A percentile compares a stretch with the other conserved stretches of the same genome.
Evolutionary conservation across 2,888 invertebrate species (phyloP).

Genomic region (Spilosoma lubricipeda): DNA sequence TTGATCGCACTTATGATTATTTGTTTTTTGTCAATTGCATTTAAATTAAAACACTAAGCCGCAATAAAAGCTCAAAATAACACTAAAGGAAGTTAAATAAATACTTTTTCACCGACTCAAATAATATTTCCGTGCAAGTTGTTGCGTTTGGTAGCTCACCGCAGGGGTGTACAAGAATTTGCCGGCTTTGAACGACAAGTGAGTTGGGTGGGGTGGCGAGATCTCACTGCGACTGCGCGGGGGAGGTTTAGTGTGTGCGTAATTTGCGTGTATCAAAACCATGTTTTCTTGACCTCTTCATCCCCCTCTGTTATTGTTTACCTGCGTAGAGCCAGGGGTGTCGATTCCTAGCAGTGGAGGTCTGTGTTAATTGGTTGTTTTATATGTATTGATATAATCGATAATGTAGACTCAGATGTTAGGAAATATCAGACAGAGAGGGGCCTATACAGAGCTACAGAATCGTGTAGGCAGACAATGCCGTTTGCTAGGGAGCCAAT

Average conservation of each 20-base stretch:
- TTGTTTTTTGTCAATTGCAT: slow-evolving; percentile 41
- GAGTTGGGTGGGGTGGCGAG: slow-evolving; percentile 78
- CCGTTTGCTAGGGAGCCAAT: slow-evolving; percentile 27
- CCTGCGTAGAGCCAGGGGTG: slow-evolving; percentile 49
- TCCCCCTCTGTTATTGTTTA: slow-evolving; percentile 50
- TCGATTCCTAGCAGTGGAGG: slow-evolving; percentile 60
- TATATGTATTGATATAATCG: slow-evolving; percentile 80
- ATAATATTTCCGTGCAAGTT: slow-evolving; percentile 66
- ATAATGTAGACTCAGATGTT: slow-evolving; percentile 79
- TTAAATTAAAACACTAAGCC: slow-evolving; percentile 68
- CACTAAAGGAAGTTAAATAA: slow-evolving; percentile 47
- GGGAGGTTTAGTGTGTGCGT: slow-evolving; percentile 70
- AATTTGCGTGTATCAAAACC: slow-evolving; percentile 73
- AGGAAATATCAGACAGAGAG: slow-evolving; percentile 82
- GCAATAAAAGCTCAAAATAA: slow-evolving; percentile 55
- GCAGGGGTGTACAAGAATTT: slow-evolving; percentile 80
- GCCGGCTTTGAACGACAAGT: slow-evolving; percentile 77
- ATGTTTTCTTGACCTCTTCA: slow-evolving; percentile 58
- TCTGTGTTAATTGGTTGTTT: slow-evolving; percentile 58
- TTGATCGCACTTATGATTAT: slow-evolving; percentile 50
- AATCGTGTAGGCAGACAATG: slow-evolving; percentile 57
- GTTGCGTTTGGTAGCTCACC: slow-evolving; percentile 80
- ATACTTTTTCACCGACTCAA: slow-evolving; percentile 55
- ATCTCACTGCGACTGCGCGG: slow-evolving; percentile 75
- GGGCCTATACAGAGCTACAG: slow-evolving; percentile 65